Evolutionary conservation across 2,888 invertebrate species (phyloP).

Genomic region (Drosophila acutilabella): DNA sequence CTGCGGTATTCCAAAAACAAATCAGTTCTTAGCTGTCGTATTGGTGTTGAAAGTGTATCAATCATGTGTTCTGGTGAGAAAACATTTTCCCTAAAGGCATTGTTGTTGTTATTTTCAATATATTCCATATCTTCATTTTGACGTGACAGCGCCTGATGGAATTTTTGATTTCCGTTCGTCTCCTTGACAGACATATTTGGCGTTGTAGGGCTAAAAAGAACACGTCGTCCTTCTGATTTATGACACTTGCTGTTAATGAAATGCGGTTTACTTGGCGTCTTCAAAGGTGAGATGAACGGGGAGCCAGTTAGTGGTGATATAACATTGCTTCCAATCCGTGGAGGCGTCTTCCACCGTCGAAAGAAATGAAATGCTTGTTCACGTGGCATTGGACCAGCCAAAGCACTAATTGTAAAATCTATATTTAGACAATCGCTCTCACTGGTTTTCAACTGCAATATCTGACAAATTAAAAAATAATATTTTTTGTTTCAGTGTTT

Average conservation of each 20-base stretch:
- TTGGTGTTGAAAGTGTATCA: slow-evolving; percentile 56
- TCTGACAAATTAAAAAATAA: slow-evolving; percentile 85
- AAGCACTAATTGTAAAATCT: slow-evolving; percentile 91
- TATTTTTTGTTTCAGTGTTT: neutral
- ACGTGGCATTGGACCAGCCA: slow-evolving; percentile 96
- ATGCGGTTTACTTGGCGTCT: slow-evolving; percentile 50
- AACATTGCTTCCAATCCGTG: slow-evolving; percentile 85
- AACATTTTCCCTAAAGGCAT: slow-evolving; percentile 11
- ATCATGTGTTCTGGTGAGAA: slow-evolving; percentile 5
- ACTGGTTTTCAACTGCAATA: slow-evolving; percentile 80
- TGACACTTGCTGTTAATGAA: slow-evolving; percentile 22
- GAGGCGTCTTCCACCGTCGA: slow-evolving; percentile 93
- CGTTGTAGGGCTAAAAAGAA: slow-evolving; percentile 62
- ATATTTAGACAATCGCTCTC: slow-evolving; percentile 89
- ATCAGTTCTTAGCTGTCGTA: slow-evolving; percentile 60
- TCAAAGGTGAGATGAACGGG: slow-evolving; percentile 71
- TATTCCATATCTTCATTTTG: slow-evolving; percentile 13
- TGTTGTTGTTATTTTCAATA: slow-evolving; percentile 65
- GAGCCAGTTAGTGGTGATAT: slow-evolving; percentile 66
- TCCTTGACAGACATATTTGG: slow-evolving; percentile 25
- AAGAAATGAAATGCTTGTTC: slow-evolving; percentile 89
- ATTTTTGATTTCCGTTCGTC: slow-evolving; percentile 61
- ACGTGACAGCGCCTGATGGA: neutral
- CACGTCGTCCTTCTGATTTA: slow-evolving; percentile 41
- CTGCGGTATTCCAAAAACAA: slow-evolving; percentile 76